Evolutionary conservation across 2,797 vertebrate species (phyloP).

Genomic region (Pseudotriccus pelzelni): DNA sequence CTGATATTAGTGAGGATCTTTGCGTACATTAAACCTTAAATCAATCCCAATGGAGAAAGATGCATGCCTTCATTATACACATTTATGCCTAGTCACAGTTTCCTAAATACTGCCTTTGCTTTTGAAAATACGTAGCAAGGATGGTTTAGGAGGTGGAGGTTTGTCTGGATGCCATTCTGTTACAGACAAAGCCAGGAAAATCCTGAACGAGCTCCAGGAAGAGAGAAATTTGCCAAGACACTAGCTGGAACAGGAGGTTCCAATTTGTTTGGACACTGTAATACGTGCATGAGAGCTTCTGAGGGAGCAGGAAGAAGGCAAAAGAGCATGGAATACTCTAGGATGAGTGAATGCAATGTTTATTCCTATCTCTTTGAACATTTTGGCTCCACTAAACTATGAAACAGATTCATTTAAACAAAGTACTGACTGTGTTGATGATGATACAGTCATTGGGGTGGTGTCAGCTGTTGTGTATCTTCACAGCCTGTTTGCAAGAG

Average conservation of each 20-base stretch:
- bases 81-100: constrained; percentile 45
- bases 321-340: background rate
- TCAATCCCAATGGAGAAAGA: background rate
- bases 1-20: background rate
- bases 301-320: background rate
- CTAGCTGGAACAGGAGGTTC: constrained; percentile 68
- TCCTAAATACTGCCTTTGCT: constrained; percentile 27
- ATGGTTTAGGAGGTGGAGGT: constrained; percentile 33
- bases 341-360: background rate
- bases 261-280: constrained; percentile 70
- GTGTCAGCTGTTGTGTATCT: background rate
- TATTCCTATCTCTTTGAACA: background rate
- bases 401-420: background rate
- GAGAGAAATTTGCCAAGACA: constrained; percentile 62
- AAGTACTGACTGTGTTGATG: background rate
- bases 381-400: background rate
- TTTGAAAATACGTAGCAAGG: constrained; percentile 38
- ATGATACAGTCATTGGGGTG: fast-evolving
- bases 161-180: constrained; percentile 71
- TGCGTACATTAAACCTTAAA: background rate
- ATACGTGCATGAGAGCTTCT: constrained; percentile 35
- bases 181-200: constrained; percentile 57
- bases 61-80: background rate
- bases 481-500: background rate
- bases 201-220: constrained; percentile 69